Evolutionary conservation across 2,113 vertebrate genomes (phyloP), one percentile per base, ranked within the genome.

Genomic region (Hypomesus transpacificus): DNA sequence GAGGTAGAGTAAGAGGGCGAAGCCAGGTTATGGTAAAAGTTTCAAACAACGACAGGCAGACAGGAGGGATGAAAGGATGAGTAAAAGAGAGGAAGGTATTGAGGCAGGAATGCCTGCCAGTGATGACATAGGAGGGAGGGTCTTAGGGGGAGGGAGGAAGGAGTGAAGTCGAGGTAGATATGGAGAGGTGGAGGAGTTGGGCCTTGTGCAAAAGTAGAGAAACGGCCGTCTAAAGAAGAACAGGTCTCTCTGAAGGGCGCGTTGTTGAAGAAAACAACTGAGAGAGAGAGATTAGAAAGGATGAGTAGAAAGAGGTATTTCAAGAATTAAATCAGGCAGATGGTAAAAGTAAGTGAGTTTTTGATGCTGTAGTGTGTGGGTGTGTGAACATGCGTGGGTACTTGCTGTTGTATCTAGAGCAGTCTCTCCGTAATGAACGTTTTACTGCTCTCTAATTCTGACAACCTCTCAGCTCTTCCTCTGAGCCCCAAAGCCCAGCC

Each of bases 401-500:
- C 24, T 34, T 4, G 31, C 31, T 6, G 67, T 54, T 51, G 18
- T 76, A 80, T 85, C 73, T 78, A 70, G 76, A 86, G 84, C 73
- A 78, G 77, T 11, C 14, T 81, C 80, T 79, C 76, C 83, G 70
- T 83, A 85, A 87, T 85, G 84, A 86, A 80, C 82, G 53, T 67
- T 77, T 59, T 75, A 76, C 74, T 73, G 69, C 81, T 81, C 62
- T 80, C 68, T 73, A 67, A 72, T 70, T 80, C 73, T 77, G 70
- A 34, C 66, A n/a, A 16, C 21, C 53, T 20, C 34, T 21, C n/a
- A 0, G 9, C 18, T 18, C 26, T 58, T 28, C 18, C 34, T 52
- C 65, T 87, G 79, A 72, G 74, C 78, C 73, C 76, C 39, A 75
- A 75, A 84, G 75, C 64, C 77, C 77, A 87, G 77, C 80, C 82